phyloP scores from a whole-genome alignment of 2,888 invertebrate genomes.

The Melieria omissa region DNA sequence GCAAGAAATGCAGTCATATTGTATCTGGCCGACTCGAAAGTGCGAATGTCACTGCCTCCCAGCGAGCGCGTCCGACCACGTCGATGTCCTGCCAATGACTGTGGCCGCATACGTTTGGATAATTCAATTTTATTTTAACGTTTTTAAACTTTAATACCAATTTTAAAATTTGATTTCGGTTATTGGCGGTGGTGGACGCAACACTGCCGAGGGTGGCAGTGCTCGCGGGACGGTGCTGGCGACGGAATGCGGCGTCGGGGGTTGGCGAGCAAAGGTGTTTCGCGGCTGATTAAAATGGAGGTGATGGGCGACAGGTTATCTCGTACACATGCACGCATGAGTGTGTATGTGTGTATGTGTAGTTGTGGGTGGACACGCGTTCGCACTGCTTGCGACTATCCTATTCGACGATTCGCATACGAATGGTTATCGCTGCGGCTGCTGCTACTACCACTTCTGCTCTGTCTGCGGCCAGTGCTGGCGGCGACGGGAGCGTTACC shows the following conservation, averaged over 20 bases:
- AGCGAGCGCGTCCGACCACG: slow-evolving; percentile 51
- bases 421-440: slow-evolving; percentile 41
- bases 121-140: slow-evolving; percentile 65
- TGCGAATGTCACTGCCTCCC: slow-evolving; percentile 40
- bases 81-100: slow-evolving; percentile 53
- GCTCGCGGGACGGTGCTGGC: slow-evolving; percentile 46
- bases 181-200: slow-evolving; percentile 48
- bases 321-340: slow-evolving; percentile 1
- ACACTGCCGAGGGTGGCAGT: slow-evolving; percentile 27
- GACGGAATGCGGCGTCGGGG: slow-evolving; percentile 40
- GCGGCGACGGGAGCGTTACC: slow-evolving; percentile 44
- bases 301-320: slow-evolving; percentile 28
- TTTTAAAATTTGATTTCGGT: slow-evolving; percentile 63
- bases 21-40: too few relatives aligned
- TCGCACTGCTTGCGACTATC: slow-evolving; percentile 41
- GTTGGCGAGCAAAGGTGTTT: slow-evolving; percentile 13
- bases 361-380: slow-evolving; percentile 46
- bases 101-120: slow-evolving; percentile 59
- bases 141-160: slow-evolving; percentile 65
- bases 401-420: slow-evolving; percentile 45
- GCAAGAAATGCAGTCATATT: too few relatives aligned
- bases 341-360: slow-evolving; percentile 27
- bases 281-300: slow-evolving; percentile 12
- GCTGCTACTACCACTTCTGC: slow-evolving; percentile 2
- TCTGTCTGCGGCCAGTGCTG: slow-evolving; percentile 43